Percentiles rank a stretch among this genome's conserved stretches.
Conservation (phyloP, 2,797 vertebrate genomes). For the Dendrocincla fuliginosa region DNA sequence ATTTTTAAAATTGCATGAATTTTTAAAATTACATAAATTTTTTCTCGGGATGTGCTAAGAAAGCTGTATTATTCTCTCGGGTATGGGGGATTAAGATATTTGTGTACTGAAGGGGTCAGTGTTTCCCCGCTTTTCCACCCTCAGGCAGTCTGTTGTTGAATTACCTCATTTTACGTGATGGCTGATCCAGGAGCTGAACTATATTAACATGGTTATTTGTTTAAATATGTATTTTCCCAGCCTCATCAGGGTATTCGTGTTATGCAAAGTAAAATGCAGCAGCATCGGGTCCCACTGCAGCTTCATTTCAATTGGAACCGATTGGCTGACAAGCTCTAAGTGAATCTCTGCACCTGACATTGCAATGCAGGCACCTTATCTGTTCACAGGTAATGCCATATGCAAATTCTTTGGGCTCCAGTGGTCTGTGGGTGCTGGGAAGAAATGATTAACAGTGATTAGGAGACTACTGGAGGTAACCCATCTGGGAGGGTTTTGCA, state of each 20-base stretch:
- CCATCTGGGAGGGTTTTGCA: neutral
- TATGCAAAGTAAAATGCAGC: neutral
- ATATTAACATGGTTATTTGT: neutral
- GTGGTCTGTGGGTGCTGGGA: neutral
- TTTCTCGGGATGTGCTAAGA: neutral
- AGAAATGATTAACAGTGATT: neutral
- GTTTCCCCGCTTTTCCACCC: neutral
- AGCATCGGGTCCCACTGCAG: neutral
- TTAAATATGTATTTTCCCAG: neutral
- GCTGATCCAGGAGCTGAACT: neutral
- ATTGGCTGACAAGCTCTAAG: neutral
- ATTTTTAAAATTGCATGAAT: neutral
- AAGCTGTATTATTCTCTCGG: neutral
- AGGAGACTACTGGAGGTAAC: neutral
- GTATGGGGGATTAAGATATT: neutral
- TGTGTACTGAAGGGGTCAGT: slow-evolving; percentile 55
- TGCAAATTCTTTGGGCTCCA: neutral
- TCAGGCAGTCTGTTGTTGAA: neutral
- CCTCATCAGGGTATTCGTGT: neutral
- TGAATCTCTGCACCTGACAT: neutral
- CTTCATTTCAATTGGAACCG: neutral
- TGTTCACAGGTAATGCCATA: neutral
- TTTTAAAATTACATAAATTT: neutral
- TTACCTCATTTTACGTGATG: neutral
- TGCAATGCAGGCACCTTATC: neutral